Percentiles rank a stretch among this genome's conserved stretches.
These are phyloP conservation scores for Microtus ochrogaster DNA, from an alignment of 2,113 vertebrate species.

Conservation along the genomic window DNA sequence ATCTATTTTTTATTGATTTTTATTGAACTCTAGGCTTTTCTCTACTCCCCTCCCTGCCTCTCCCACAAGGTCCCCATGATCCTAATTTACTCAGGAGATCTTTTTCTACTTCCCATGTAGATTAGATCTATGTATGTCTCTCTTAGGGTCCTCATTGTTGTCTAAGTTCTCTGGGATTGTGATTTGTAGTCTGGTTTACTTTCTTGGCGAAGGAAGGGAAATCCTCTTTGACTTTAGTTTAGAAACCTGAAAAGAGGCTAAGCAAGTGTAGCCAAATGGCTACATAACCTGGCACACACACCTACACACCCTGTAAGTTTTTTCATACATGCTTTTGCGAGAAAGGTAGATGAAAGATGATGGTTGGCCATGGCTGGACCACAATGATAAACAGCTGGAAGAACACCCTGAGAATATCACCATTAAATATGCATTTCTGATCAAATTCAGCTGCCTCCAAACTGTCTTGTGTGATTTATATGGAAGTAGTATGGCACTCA, in stretches of 20 bases:
- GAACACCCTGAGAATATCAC: constrained; percentile 59
- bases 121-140: too few species aligned
- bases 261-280: constrained; percentile 58
- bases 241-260: constrained; percentile 60
- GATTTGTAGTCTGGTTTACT: too few species aligned
- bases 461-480: constrained; percentile 73
- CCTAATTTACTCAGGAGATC: too few species aligned
- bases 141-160: too few species aligned
- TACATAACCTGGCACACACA: neutral
- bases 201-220: neutral
- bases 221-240: constrained; percentile 52
- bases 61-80: too few species aligned
- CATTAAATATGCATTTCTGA: constrained; percentile 61
- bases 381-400: constrained; percentile 56
- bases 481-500: constrained; percentile 56
- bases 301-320: constrained; percentile 61
- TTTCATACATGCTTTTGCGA: constrained; percentile 67
- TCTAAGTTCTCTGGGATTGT: too few species aligned
- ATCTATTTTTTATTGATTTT: too few species aligned
- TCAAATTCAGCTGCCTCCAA: constrained; percentile 70
- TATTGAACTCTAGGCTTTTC: too few species aligned
- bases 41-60: too few species aligned
- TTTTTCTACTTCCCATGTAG: too few species aligned
- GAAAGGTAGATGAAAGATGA: constrained; percentile 64
- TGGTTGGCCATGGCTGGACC: constrained; percentile 56